These are phyloP conservation scores for Nomada lathburiana DNA, from an alignment of 2,888 invertebrate genomes.

Conservation along the genomic window DNA sequence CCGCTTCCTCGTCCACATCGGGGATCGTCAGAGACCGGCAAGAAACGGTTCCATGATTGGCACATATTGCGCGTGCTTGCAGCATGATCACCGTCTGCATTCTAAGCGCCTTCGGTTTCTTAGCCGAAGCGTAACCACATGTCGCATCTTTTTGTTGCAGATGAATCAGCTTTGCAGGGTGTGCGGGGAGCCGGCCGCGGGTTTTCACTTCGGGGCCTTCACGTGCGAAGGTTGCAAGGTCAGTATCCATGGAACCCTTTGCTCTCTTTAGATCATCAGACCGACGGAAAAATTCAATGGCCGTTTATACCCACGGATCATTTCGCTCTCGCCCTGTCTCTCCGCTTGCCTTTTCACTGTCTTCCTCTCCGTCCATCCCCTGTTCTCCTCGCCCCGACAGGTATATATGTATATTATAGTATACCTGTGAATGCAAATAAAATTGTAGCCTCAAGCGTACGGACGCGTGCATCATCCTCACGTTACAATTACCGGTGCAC, in stretches of 20 bases:
- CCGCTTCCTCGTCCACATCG: not conserved
- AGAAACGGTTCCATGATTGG: constrained; percentile 61
- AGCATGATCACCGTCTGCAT: constrained; percentile 54
- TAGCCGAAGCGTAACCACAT: constrained; percentile 65
- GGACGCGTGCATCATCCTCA: constrained; percentile 41
- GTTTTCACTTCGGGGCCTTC: constrained; percentile 83
- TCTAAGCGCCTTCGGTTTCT: constrained; percentile 60
- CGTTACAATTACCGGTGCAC: constrained; percentile 38
- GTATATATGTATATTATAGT: not conserved
- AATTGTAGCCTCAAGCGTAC: constrained; percentile 42
- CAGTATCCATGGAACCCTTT: constrained; percentile 61
- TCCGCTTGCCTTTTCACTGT: not conserved
- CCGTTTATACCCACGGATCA: constrained; percentile 33
- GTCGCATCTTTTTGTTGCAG: constrained; percentile 76
- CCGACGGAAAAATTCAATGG: constrained; percentile 37
- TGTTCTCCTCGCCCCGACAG: no score
- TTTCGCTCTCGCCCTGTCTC: not conserved
- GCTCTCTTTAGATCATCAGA: constrained; percentile 51
- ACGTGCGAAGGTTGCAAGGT: constrained; percentile 83
- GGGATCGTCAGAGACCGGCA: constrained; percentile 33
- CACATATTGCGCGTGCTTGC: constrained; percentile 62
- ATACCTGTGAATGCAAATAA: constrained; percentile 41
- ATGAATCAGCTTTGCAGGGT: constrained; percentile 83
- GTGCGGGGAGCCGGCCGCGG: constrained; percentile 83
- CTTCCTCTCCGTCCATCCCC: not conserved